Evolutionary conservation across 2,888 invertebrate species (phyloP).

Genomic region (Atethmia centrago): DNA sequence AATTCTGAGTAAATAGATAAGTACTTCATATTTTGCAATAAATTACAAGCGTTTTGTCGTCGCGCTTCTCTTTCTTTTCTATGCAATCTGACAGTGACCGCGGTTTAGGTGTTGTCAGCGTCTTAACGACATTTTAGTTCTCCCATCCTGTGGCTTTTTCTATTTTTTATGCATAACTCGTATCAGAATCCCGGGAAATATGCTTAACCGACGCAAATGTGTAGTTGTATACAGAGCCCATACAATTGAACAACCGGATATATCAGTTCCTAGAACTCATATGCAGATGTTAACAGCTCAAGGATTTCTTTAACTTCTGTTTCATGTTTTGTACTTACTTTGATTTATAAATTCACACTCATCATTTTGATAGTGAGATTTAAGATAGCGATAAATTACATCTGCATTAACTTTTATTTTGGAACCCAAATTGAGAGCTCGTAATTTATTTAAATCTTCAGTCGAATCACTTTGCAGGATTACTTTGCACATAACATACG

Average conservation of each 20-base stretch:
- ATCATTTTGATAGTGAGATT: constrained; percentile 12
- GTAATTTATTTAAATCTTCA: constrained; percentile 13
- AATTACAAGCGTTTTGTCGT: no score
- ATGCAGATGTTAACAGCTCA: constrained; percentile 47
- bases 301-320: constrained; percentile 27
- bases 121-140: constrained; percentile 19
- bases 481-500: background rate
- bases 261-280: constrained; percentile 39
- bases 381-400: constrained; percentile 21
- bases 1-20: no score
- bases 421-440: background rate
- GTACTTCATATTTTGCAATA: no score
- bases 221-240: constrained; percentile 27
- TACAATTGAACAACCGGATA: constrained; percentile 57
- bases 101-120: no score
- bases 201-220: constrained; percentile 38
- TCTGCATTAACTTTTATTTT: constrained; percentile 15
- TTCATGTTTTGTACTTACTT: constrained; percentile 25
- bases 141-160: constrained; percentile 14
- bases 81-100: background rate
- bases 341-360: constrained; percentile 11
- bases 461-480: background rate
- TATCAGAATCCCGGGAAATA: constrained; percentile 55
- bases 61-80: no score
- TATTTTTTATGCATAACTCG: constrained; percentile 47